These are phyloP conservation scores for Nothocercus nigrocapillus DNA, from an alignment of 2,113 vertebrate species.

Conservation along the genomic window DNA sequence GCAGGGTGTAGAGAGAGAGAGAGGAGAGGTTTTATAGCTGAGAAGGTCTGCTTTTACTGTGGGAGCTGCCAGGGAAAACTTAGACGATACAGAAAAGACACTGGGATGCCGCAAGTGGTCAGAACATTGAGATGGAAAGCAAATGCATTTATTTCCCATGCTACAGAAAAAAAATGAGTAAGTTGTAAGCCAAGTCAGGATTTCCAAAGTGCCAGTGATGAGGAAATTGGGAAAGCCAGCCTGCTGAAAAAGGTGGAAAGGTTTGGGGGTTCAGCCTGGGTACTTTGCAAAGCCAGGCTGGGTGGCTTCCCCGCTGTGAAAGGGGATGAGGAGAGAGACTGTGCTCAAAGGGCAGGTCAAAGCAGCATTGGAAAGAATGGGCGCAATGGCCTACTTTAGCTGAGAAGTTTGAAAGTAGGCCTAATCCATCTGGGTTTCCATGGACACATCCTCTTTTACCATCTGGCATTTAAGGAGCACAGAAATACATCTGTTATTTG, in stretches of 20 bases:
- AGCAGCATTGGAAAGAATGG: background rate
- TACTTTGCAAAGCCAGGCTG: background rate
- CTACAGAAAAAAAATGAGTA: background rate
- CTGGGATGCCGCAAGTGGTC: background rate
- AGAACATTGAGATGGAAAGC: background rate
- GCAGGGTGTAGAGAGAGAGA: background rate
- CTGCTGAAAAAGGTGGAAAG: rapidly evolving
- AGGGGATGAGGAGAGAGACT: background rate
- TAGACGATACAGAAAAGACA: background rate
- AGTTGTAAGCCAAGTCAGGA: background rate
- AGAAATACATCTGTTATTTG: background rate
- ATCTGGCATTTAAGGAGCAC: background rate
- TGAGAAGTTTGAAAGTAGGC: background rate
- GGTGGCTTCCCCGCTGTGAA: background rate
- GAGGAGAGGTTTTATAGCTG: background rate
- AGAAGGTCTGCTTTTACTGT: background rate
- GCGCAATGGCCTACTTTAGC: background rate
- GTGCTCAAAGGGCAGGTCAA: background rate
- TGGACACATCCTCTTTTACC: slow-evolving; percentile 5
- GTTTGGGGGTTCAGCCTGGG: background rate
- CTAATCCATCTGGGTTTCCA: background rate
- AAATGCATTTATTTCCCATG: background rate
- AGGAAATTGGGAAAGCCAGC: background rate
- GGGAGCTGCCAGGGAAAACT: background rate
- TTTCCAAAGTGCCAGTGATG: rapidly evolving